Evolutionary conservation across 2,797 vertebrate species (phyloP).

Genomic region (Sebastes iracundus): DNA sequence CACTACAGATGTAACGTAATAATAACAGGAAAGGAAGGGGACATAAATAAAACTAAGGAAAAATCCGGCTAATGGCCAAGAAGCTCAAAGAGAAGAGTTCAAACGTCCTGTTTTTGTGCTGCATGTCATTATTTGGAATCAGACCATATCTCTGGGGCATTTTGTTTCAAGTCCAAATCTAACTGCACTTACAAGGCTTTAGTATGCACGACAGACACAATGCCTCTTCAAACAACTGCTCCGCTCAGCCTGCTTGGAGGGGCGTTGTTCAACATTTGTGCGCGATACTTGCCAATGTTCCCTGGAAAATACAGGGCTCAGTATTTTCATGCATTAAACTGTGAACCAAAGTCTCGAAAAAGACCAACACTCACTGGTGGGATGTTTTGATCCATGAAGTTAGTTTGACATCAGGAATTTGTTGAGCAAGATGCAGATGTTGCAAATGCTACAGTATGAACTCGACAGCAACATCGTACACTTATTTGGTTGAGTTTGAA

Average conservation of each 20-base stretch:
- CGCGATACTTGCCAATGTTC: constrained; percentile 29
- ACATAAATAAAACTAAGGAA: constrained; percentile 34
- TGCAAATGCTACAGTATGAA: background rate
- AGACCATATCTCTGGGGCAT: constrained; percentile 65
- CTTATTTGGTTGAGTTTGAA: background rate
- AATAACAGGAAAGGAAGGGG: constrained; percentile 43
- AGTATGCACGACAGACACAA: constrained; percentile 63
- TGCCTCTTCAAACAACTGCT: constrained; percentile 59
- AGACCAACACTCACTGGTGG: constrained; percentile 1
- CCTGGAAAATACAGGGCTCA: constrained; percentile 16
- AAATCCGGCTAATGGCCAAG: constrained; percentile 46
- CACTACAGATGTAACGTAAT: constrained; percentile 31
- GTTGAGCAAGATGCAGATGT: background rate
- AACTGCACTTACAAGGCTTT: constrained; percentile 58
- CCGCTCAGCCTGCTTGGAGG: constrained; percentile 48
- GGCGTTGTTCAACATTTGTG: constrained; percentile 52
- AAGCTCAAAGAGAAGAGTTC: constrained; percentile 54
- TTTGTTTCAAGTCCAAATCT: constrained; percentile 74
- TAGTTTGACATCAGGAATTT: constrained; percentile 3
- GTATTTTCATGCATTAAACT: constrained; percentile 29
- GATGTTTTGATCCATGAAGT: background rate
- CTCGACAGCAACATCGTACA: constrained; percentile 1
- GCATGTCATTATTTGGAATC: constrained; percentile 74
- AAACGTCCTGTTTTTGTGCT: constrained; percentile 70
- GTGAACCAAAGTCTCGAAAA: constrained; percentile 5